A percentile compares a stretch with the other conserved stretches of the same genome.
These are phyloP conservation scores for Phataginus tetradactyla DNA, from an alignment of 2,797 vertebrate genomes.

Conservation along the genomic window DNA sequence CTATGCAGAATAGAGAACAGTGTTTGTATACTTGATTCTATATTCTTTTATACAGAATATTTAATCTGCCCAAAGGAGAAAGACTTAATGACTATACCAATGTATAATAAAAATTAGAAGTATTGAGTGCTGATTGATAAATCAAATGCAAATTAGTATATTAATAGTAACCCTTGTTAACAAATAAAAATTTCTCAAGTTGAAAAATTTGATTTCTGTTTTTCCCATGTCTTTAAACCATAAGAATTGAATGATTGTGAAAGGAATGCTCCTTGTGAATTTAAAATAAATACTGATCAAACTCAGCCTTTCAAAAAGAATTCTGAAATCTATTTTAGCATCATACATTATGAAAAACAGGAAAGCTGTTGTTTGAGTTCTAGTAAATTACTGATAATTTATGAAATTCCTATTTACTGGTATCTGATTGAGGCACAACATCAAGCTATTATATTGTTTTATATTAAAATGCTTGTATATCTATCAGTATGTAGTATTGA, in stretches of 20 bases:
- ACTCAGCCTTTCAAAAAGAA: background rate
- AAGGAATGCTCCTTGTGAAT: background rate
- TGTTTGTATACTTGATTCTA: background rate
- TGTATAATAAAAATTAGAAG: background rate
- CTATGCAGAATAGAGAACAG: background rate
- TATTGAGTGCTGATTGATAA: background rate
- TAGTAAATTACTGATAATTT: background rate
- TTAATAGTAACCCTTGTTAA: background rate
- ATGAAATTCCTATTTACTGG: background rate
- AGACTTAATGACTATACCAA: background rate
- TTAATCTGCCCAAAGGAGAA: background rate
- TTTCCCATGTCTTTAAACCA: background rate
- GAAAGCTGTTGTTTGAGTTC: background rate
- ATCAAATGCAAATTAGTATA: background rate
- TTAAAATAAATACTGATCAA: background rate
- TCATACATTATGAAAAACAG: background rate
- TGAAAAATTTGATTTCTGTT: background rate
- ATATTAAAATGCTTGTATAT: background rate
- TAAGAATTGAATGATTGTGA: background rate
- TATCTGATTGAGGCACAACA: background rate
- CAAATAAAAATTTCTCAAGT: background rate
- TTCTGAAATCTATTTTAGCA: background rate
- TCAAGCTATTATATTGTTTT: background rate
- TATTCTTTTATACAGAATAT: background rate
- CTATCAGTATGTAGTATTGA: background rate